phyloP scores from a whole-genome alignment of 2,888 invertebrate species.

The Teinopalpus imperialis region DNA sequence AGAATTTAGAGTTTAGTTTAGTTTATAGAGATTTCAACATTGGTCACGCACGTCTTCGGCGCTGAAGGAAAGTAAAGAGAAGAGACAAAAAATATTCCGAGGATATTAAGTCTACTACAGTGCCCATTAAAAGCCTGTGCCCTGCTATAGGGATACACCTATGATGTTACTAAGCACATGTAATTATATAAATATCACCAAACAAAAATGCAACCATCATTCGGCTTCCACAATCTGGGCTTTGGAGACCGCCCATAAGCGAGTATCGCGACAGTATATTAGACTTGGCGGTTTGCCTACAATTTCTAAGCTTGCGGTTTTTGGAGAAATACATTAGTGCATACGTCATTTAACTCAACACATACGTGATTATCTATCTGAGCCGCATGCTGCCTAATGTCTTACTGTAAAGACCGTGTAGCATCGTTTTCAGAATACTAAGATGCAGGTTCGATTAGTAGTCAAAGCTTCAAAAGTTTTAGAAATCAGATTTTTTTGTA shows the following conservation, averaged over 20 bases:
- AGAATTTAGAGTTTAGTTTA: too few species aligned
- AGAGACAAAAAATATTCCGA: too few species aligned
- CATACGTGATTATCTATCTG: conserved; percentile 17
- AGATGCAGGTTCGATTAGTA: too few species aligned
- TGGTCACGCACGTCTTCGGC: too few species aligned
- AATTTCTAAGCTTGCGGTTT: conserved; percentile 18
- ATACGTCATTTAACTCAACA: conserved; percentile 25
- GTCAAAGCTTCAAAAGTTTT: too few species aligned
- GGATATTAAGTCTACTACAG: too few species aligned
- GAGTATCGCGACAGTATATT: conserved; percentile 7
- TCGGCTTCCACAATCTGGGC: not conserved
- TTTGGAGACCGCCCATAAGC: not conserved
- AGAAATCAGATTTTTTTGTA: too few species aligned
- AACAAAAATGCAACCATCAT: not conserved
- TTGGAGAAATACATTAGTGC: conserved; percentile 22
- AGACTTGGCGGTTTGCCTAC: conserved; percentile 22
- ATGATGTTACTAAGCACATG: too few species aligned
- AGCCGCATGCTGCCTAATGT: conserved; percentile 14
- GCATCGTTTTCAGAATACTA: conserved; percentile 7
- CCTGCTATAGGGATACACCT: too few species aligned
- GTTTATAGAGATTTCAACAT: too few species aligned
- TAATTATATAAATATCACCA: conserved; percentile 2
- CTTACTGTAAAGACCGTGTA: conserved; percentile 2
- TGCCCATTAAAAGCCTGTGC: too few species aligned
- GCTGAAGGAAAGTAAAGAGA: too few species aligned